Conservation (phyloP, 2,113 vertebrate species). For the Anguilla japonica region DNA sequence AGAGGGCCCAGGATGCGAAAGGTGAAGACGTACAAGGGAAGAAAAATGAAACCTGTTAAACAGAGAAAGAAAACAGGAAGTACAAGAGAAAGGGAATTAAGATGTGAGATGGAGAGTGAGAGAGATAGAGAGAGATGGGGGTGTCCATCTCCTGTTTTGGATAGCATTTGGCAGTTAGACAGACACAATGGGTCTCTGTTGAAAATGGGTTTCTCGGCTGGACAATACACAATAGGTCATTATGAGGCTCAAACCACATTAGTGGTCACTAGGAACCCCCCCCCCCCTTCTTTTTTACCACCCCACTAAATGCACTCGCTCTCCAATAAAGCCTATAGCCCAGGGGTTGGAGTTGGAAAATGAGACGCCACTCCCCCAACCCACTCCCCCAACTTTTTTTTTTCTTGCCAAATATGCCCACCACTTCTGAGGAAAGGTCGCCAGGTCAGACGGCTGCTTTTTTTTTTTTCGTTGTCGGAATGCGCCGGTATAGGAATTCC, state of each 20-base stretch:
- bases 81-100: constrained; percentile 23
- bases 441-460: constrained; percentile 36
- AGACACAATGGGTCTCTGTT: constrained; percentile 45
- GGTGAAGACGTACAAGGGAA: not conserved
- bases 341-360: constrained; percentile 13
- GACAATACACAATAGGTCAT: constrained; percentile 42
- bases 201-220: constrained; percentile 13
- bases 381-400: constrained; percentile 8
- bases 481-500: not conserved
- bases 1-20: not conserved
- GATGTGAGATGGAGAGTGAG: constrained; percentile 7
- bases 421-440: constrained; percentile 29
- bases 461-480: constrained; percentile 15
- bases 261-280: constrained; percentile 17
- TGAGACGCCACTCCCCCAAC: not conserved
- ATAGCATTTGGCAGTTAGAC: constrained; percentile 35
- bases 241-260: constrained; percentile 22
- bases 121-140: constrained; percentile 16
- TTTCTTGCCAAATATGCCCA: constrained; percentile 16
- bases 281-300: not conserved
- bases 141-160: constrained; percentile 33
- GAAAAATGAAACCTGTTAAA: not conserved
- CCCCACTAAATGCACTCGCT: constrained; percentile 16
- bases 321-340: constrained; percentile 31
- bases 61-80: constrained; percentile 15